A percentile compares a stretch with the other conserved stretches of the same genome.
Conservation (phyloP, 2,113 vertebrate genomes). For the Microcebus ravelobensis region DNA sequence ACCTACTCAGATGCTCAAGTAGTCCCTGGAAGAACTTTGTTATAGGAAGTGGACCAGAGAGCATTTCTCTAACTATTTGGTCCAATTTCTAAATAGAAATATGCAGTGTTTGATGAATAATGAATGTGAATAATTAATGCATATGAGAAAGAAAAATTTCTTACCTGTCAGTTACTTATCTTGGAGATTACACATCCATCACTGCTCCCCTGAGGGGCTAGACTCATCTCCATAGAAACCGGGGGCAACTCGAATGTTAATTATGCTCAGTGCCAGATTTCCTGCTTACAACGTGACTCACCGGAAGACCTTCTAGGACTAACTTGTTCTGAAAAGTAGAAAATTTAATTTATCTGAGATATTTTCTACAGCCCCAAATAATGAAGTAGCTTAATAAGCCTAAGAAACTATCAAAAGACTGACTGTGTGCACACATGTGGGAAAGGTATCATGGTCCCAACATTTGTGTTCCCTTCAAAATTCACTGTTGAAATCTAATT, state of each 20-base stretch:
- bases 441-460: neutral
- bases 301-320: constrained; percentile 68
- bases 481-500: neutral
- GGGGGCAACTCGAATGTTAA: constrained; percentile 77
- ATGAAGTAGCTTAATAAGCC: constrained; percentile 49
- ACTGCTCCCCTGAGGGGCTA: constrained; percentile 66
- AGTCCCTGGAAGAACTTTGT: constrained; percentile 9
- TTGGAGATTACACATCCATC: constrained; percentile 78
- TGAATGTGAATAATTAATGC: constrained; percentile 80
- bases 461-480: neutral
- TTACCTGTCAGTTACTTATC: constrained; percentile 81
- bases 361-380: constrained; percentile 54
- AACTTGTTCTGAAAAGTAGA: constrained; percentile 63
- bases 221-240: constrained; percentile 82
- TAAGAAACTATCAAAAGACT: constrained; percentile 39
- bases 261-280: constrained; percentile 69
- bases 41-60: constrained; percentile 15
- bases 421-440: neutral
- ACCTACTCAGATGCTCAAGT: neutral
- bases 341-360: constrained; percentile 60
- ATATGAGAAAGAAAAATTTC: constrained; percentile 75
- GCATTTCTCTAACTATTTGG: constrained; percentile 57
- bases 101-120: constrained; percentile 74
- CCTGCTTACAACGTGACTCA: constrained; percentile 69
- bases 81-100: constrained; percentile 72